Evolutionary conservation across 2,888 invertebrate species (phyloP), one percentile per base, ranked within the genome.

Genomic region (Matsumyia berberina): DNA sequence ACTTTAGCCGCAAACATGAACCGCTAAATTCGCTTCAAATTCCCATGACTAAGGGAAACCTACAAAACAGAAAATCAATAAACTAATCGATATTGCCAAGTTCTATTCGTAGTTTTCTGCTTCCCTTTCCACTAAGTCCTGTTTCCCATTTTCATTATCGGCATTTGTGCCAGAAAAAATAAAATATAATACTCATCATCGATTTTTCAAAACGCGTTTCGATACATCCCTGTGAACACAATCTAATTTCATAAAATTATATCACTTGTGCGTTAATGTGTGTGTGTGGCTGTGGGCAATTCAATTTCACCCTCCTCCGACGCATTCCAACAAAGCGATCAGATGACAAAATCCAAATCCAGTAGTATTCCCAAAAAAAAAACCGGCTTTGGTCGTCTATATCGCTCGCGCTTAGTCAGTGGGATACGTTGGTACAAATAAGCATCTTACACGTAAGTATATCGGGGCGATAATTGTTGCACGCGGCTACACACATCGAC

Each of bases 361-460:
- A n/a, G 17, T 15, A 0, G 11, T 44, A 12, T 49, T 49, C 7
- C 9, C 11, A 8, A n/a, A 33, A 19, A 19, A 24, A 5, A 37
- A 29, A 31, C 64, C 37, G 19, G 35, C 37, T 66, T 35, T 51
- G 29, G 29, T 29, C 29, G 66, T 29, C 29, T 39, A 64, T 35
- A 64, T 49, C 12, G 24, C 39, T 58, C 37, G 46, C 46, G 46
- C 46, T 64, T 17, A 62, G 15, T 62, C 29, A 62, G 49, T 5
- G 39, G 15, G n/a, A 11, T 37, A 24, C 5, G 31, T 44, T n/a
- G 2, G 5, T 39, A 49, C 44, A 60, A 58, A 57, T 58, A 15
- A 58, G 49, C 49, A 39, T 70, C 70, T 70, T 70, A 37, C 58
- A 70, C 49, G 58, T 70, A 49, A 11, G 24, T 31, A 11, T 19